Base-by-base conservation (phyloP, 1,140 invertebrate species). In the Heliconius hermathena region DNA sequence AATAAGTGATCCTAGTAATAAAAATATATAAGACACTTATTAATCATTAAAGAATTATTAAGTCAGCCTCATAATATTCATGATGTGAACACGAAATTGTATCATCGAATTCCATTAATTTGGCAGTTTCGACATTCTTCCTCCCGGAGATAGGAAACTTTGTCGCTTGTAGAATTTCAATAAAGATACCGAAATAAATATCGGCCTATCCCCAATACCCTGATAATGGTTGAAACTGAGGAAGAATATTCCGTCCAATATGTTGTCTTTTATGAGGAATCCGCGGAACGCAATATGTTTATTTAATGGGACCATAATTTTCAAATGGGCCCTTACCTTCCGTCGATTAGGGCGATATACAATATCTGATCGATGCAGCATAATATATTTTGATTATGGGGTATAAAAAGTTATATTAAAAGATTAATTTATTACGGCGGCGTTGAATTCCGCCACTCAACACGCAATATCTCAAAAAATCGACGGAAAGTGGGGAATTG, bases 111-210 rank as follows among this genome's bases (percentile, higher is more conserved):
- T 74, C 79, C 81, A 82, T 84, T 84, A 76, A 80, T 80, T 82
- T 82, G 38, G 72, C 72, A 77, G 79, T 78, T 84, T 87, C 83
- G 76, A 78, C 78, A 85, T 84, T 84, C 83, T 82, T 71, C 11
- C 52, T 46, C 41, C 78, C 70, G 74, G 70, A 85, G 86, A 89
- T 87, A 82, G 85, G 81, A 87, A 89, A 89, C 83, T 87, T 88
- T 87, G 83, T 87, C 86, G 82, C 83, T 83, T 83, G 57, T 83
- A 91, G 90, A 93, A 93, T 93, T 93, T 93, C 91, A 93, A 93
- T 93, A 91, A 89, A 91, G 89, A 86, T 81, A 73, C 81, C 81
- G 72, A 83, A 90, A 91, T 87, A 91, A 87, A 93, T 91, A 91
- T 91, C 76, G 82, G 52, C 82, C 81, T 83, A 83, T 73, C 81